phyloP scores from a whole-genome alignment of 2,113 vertebrate genomes.

The Muntiacus muntjak region DNA sequence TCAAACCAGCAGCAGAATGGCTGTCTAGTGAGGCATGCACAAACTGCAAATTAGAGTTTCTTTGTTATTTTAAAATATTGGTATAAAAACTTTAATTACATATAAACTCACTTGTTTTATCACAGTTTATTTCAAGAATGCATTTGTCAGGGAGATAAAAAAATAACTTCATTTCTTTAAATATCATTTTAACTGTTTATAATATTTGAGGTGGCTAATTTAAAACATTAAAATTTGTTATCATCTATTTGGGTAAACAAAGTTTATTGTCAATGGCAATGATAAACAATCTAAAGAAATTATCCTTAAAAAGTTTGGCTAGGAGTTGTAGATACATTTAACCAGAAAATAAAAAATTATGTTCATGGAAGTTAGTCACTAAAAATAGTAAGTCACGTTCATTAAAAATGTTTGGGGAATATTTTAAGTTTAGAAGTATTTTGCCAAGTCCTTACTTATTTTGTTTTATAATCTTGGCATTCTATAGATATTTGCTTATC shows the following conservation, averaged over 20 bases:
- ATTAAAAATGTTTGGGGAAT: not conserved
- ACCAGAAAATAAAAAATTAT: not conserved
- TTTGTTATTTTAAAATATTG: not conserved
- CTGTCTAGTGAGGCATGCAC: accelerated
- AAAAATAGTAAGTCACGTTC: not conserved
- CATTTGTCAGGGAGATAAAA: not conserved
- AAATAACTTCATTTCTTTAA: not conserved
- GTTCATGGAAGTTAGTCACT: not conserved
- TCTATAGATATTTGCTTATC: not conserved
- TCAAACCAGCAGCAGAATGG: not conserved
- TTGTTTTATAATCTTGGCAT: not conserved
- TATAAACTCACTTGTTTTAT: not conserved
- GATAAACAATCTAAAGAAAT: not conserved
- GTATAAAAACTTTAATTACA: not conserved
- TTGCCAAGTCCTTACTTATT: not conserved
- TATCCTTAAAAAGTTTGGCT: not conserved
- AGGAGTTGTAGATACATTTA: not conserved
- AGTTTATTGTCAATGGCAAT: not conserved
- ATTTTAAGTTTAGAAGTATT: not conserved
- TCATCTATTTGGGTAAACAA: not conserved
- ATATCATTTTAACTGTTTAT: not conserved
- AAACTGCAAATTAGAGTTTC: not conserved
- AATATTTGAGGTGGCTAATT: not conserved
- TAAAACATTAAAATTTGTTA: not conserved
- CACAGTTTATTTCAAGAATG: not conserved